Conservation (phyloP, 2,888 invertebrate species). For the Holacanthella duospinosa region DNA sequence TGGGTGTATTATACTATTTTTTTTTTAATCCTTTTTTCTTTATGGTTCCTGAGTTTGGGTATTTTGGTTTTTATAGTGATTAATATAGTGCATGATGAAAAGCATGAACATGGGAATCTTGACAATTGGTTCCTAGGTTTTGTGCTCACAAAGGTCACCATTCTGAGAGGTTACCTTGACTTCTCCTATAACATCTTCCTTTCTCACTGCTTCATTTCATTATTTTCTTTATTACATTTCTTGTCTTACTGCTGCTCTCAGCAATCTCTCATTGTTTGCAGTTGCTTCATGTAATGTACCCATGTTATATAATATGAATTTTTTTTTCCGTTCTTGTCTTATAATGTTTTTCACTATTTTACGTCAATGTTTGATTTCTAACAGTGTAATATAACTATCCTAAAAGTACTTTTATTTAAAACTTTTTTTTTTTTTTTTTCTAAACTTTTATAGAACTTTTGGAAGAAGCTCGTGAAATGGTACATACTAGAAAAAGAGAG, state of each 20-base stretch:
- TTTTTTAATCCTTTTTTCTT: neutral
- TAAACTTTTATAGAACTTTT: conserved; percentile 26
- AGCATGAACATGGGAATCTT: neutral
- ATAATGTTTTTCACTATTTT: no score
- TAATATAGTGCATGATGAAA: neutral
- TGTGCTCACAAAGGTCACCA: conserved; percentile 33
- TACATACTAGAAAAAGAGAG: conserved; percentile 28
- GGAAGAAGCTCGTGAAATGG: conserved; percentile 33
- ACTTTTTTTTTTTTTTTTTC: no score
- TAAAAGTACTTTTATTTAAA: neutral
- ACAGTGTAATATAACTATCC: neutral
- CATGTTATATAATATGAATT: no score
- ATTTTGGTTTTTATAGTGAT: conserved; percentile 18
- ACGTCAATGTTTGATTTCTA: neutral
- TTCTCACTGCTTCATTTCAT: neutral
- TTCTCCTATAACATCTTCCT: conserved; percentile 9
- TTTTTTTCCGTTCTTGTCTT: conserved; percentile 8
- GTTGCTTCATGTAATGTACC: neutral
- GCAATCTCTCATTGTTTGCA: neutral
- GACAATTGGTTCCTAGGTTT: conserved; percentile 26
- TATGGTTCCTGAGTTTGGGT: conserved; percentile 3
- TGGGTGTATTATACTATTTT: neutral
- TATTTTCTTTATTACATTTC: neutral
- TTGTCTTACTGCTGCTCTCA: conserved; percentile 5
- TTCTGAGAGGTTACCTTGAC: conserved; percentile 34